These are phyloP conservation scores for Rhyzopertha dominica DNA, from an alignment of 1,140 invertebrate species.

Conservation along the genomic window DNA sequence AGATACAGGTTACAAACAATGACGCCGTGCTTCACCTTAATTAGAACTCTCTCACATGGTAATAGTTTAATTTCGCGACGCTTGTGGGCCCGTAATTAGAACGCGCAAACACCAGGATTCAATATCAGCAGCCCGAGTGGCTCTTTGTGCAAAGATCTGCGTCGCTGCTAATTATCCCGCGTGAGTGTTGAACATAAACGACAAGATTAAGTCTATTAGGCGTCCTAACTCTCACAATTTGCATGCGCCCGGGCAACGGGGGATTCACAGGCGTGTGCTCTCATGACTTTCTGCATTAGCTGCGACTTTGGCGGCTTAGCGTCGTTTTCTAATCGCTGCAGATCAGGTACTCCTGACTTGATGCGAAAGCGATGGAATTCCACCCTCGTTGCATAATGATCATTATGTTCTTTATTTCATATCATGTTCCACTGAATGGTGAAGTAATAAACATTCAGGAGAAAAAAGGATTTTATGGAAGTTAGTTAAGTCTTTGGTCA, in stretches of 20 bases:
- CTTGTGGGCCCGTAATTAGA: slow-evolving; percentile 45
- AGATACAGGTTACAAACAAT: slow-evolving; percentile 29
- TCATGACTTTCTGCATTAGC: no score
- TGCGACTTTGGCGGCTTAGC: no score
- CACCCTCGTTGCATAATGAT: no score
- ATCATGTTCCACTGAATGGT: no score
- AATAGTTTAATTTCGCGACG: slow-evolving; percentile 46
- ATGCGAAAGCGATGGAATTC: no score
- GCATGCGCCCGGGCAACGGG: slow-evolving; percentile 38
- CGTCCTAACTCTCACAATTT: slow-evolving; percentile 43
- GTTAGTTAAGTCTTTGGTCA: no score
- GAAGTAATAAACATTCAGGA: no score
- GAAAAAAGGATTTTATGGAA: no score
- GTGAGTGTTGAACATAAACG: slow-evolving; percentile 44
- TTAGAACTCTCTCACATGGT: slow-evolving; percentile 46
- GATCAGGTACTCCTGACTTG: no score
- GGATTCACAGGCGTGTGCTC: no score
- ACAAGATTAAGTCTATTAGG: slow-evolving; percentile 46
- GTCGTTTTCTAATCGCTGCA: no score
- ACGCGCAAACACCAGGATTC: slow-evolving; percentile 38
- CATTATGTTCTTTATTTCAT: no score
- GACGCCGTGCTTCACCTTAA: slow-evolving; percentile 41
- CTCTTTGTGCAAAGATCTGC: slow-evolving; percentile 37
- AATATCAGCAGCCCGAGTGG: slow-evolving; percentile 27
- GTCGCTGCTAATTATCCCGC: slow-evolving; percentile 43